These are phyloP conservation scores for Eupithecia tripunctaria DNA, from an alignment of 2,888 invertebrate genomes.

Conservation along the genomic window DNA sequence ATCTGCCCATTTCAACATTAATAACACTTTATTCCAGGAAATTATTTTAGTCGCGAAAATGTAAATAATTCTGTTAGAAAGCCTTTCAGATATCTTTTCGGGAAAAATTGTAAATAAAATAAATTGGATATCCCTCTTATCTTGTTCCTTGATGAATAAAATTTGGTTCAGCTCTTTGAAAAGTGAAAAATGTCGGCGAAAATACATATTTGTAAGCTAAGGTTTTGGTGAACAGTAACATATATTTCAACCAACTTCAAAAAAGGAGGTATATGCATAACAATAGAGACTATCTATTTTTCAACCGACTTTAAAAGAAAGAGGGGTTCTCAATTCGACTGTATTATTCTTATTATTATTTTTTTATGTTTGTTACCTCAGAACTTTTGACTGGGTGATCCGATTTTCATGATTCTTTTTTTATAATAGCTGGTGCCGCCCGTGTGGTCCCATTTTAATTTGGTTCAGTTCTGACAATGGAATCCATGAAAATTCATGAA, in stretches of 20 bases:
- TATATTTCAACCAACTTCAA: neutral
- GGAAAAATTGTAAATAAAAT: conserved; percentile 25
- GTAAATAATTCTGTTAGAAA: conserved; percentile 14
- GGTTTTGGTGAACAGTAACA: neutral
- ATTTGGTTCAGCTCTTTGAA: conserved; percentile 8
- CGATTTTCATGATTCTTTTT: no score
- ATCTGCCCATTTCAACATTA: neutral
- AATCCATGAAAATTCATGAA: no score
- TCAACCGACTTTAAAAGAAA: no score
- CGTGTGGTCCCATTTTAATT: no score
- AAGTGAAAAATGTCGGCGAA: conserved; percentile 15
- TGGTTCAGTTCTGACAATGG: no score
- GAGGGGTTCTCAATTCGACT: no score
- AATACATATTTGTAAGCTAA: neutral
- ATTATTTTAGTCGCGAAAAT: conserved; percentile 17
- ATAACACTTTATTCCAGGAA: conserved; percentile 2
- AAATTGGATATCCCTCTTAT: conserved; percentile 24
- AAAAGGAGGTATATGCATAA: neutral
- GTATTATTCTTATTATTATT: no score
- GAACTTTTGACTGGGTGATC: no score
- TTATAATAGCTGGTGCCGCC: no score
- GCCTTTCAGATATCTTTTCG: conserved; percentile 10
- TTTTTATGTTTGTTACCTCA: no score
- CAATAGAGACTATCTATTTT: no score
- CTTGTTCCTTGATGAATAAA: conserved; percentile 27